phyloP scores from a whole-genome alignment of 2,888 invertebrate species.

The Macrosiphum euphorbiae region DNA sequence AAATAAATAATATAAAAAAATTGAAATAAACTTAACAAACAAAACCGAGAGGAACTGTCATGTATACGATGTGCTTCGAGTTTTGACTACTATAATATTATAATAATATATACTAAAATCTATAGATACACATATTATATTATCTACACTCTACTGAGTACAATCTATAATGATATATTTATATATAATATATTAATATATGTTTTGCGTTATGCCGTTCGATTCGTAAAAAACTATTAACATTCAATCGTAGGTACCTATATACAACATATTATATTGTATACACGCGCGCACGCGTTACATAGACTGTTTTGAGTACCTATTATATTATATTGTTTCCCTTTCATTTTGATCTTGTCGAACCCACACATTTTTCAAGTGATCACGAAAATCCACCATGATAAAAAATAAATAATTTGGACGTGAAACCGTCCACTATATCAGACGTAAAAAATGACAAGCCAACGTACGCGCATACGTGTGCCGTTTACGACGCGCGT shows the following conservation, averaged over 20 bases:
- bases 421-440: conserved; percentile 30
- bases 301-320: background rate
- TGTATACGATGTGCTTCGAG: conserved; percentile 44
- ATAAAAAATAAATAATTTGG: conserved; percentile 40
- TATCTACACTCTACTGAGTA: conserved; percentile 8
- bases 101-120: background rate
- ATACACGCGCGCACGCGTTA: background rate
- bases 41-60: background rate
- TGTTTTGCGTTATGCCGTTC: background rate
- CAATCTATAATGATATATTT: background rate
- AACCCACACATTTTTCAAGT: background rate
- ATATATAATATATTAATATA: conserved; percentile 5
- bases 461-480: conserved; percentile 57
- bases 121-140: background rate
- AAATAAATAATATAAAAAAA: background rate
- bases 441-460: conserved; percentile 52
- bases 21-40: background rate
- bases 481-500: conserved; percentile 42
- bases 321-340: background rate
- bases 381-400: conserved; percentile 40
- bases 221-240: background rate
- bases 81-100: conserved; percentile 3
- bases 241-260: background rate
- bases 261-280: background rate
- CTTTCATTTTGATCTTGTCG: background rate